These are phyloP conservation scores for Phataginus tricuspis DNA, from an alignment of 2,797 vertebrate genomes.

Conservation along the genomic window DNA sequence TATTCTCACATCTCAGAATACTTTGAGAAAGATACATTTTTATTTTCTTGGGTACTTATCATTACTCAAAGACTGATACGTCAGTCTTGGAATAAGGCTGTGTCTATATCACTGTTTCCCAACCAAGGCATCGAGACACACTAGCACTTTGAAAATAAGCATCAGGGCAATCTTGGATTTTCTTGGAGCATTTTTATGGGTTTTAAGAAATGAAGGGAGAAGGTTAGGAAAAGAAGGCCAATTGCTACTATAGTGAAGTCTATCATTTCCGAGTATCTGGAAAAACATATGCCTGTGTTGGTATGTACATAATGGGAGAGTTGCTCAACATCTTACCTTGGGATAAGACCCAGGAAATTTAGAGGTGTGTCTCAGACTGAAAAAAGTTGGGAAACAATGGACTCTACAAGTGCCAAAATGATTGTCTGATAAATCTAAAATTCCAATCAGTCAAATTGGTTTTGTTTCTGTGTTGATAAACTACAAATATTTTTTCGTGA, in stretches of 20 bases:
- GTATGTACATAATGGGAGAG: not conserved
- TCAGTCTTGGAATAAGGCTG: conserved; percentile 57
- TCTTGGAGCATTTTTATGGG: not conserved
- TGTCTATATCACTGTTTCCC: conserved; percentile 68
- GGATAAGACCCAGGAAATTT: not conserved
- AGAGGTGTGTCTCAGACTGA: not conserved
- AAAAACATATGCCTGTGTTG: not conserved
- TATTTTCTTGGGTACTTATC: not conserved
- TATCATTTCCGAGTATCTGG: not conserved
- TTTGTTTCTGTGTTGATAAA: not conserved
- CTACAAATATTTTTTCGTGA: not conserved
- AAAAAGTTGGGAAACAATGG: conserved; percentile 61
- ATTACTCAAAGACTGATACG: not conserved
- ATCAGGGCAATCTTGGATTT: not conserved
- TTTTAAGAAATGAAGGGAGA: not conserved
- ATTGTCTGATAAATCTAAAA: not conserved
- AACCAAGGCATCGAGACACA: not conserved
- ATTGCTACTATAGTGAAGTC: not conserved
- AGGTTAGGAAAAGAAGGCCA: not conserved
- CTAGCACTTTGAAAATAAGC: not conserved
- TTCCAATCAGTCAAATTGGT: not conserved
- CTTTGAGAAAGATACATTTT: not conserved
- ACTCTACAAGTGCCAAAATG: conserved; percentile 50
- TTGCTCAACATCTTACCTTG: not conserved
- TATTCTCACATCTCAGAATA: conserved; percentile 28